Evolutionary conservation across 1,140 invertebrate genomes (phyloP).

Genomic region (Acromyrmex echinatior): DNA sequence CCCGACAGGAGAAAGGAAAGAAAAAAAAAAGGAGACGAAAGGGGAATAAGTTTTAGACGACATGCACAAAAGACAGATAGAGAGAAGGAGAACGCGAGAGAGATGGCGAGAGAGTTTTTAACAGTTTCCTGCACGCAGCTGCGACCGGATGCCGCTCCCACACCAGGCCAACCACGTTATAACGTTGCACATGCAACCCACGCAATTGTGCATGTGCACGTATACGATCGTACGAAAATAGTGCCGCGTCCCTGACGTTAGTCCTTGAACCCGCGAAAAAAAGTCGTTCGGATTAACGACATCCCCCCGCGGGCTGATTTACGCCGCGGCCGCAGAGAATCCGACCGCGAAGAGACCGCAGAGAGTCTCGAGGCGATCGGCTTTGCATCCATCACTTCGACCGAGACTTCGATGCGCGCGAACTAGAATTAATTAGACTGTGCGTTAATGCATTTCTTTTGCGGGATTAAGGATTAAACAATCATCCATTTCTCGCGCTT

Average conservation of each 20-base stretch:
- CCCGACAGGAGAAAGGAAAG: neutral
- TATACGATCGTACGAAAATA: conserved; percentile 66
- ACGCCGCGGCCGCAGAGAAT: conserved; percentile 30
- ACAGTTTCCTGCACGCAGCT: conserved; percentile 77
- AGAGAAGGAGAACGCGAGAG: conserved; percentile 1
- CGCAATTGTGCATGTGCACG: conserved; percentile 66
- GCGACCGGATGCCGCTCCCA: conserved; percentile 77
- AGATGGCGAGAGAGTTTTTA: conserved; percentile 67
- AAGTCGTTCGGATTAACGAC: conserved; percentile 69
- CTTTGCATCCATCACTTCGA: conserved; percentile 15
- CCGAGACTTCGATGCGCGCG: neutral
- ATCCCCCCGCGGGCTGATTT: conserved; percentile 55
- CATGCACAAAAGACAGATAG: conserved; percentile 2
- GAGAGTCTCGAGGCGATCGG: conserved; percentile 38
- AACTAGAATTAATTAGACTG: neutral
- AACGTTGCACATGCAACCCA: conserved; percentile 75
- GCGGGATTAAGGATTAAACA: neutral
- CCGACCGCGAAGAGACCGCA: neutral
- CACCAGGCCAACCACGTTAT: conserved; percentile 61
- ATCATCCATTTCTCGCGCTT: neutral
- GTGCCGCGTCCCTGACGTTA: conserved; percentile 67
- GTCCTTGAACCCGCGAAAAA: conserved; percentile 74
- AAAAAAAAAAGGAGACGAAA: neutral
- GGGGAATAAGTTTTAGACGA: conserved; percentile 50
- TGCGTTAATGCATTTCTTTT: neutral